A percentile compares a stretch with the other conserved stretches of the same genome.
phyloP scores from a whole-genome alignment of 2,888 invertebrate species.

The Lingula anatina region DNA sequence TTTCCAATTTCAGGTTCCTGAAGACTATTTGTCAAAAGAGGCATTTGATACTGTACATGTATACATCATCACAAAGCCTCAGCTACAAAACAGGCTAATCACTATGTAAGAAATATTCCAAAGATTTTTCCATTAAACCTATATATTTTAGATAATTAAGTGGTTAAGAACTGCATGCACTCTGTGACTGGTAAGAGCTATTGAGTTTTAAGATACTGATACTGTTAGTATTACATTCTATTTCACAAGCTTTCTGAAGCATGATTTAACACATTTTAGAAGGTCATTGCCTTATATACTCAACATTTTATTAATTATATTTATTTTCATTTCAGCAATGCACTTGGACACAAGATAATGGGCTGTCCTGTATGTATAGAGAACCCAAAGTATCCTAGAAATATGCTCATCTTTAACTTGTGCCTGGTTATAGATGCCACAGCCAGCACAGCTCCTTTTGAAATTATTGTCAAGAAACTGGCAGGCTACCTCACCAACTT shows the following conservation, averaged over 20 bases:
- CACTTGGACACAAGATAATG: slow-evolving; percentile 79
- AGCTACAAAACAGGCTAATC: slow-evolving; percentile 81
- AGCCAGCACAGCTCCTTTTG: slow-evolving; percentile 86
- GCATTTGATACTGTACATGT: slow-evolving; percentile 89
- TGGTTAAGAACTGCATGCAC: background rate
- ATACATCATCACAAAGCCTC: slow-evolving; percentile 92
- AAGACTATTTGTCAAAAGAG: slow-evolving; percentile 86
- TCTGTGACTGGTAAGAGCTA: background rate
- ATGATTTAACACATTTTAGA: no score
- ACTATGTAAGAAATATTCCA: slow-evolving; percentile 74
- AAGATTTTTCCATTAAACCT: background rate
- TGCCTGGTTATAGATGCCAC: slow-evolving; percentile 90
- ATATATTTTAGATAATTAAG: background rate
- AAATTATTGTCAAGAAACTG: slow-evolving; percentile 88
- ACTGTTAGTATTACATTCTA: no score
- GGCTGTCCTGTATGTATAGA: slow-evolving; percentile 89
- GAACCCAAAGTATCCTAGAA: slow-evolving; percentile 81
- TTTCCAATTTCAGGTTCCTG: slow-evolving; percentile 69
- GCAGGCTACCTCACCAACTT: slow-evolving; percentile 77
- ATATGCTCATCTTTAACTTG: slow-evolving; percentile 87
- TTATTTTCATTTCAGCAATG: slow-evolving; percentile 58
- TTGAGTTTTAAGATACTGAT: background rate
- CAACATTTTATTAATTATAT: background rate
- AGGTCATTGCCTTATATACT: no score
- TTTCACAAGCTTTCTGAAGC: no score